Conservation (phyloP, 2,888 invertebrate genomes). For the Protophormia terraenovae region DNA sequence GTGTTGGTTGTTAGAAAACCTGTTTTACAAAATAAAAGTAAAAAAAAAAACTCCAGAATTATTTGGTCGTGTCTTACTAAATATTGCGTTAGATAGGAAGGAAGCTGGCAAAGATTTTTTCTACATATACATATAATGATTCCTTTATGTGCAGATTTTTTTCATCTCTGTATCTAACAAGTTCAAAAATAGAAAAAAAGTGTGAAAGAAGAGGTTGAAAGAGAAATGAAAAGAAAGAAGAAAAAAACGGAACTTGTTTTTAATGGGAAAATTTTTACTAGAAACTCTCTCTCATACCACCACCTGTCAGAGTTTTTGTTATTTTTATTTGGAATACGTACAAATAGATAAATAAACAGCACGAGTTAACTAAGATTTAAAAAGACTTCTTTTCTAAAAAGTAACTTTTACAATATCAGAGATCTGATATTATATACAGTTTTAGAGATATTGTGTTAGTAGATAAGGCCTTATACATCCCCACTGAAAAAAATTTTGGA, state of each 20-base stretch:
- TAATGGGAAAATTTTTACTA: constrained; percentile 36
- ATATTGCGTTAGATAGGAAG: constrained; percentile 7
- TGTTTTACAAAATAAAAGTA: constrained; percentile 21
- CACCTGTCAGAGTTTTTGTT: constrained; percentile 58
- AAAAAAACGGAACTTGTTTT: constrained; percentile 52
- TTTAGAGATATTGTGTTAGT: no score
- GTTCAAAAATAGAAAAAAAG: background rate
- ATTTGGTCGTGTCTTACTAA: background rate
- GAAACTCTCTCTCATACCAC: constrained; percentile 29
- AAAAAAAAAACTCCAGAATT: background rate
- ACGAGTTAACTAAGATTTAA: no score
- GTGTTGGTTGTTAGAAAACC: constrained; percentile 51
- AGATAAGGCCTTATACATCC: no score
- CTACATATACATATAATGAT: background rate
- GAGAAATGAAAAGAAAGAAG: constrained; percentile 10
- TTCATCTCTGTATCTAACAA: background rate
- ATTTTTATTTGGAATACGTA: background rate
- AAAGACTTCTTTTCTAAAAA: no score
- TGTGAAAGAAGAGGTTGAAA: constrained; percentile 1
- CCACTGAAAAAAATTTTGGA: no score
- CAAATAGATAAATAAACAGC: background rate
- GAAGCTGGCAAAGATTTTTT: constrained; percentile 30
- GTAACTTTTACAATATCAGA: no score
- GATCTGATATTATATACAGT: no score
- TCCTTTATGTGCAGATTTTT: background rate